phyloP scores from a whole-genome alignment of 2,888 invertebrate species.

The Eristalinus aeneus region DNA sequence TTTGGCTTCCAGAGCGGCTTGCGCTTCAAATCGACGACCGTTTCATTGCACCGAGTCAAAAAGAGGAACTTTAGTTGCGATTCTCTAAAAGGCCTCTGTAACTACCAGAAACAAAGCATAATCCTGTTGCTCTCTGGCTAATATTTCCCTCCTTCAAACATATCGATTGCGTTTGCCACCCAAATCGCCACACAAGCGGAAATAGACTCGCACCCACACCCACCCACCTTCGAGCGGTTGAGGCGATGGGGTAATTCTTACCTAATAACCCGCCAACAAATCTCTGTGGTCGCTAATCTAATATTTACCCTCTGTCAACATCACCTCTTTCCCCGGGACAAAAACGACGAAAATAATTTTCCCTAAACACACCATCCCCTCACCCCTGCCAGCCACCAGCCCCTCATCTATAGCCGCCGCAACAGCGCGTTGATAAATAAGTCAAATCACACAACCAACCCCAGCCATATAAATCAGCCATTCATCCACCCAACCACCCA shows the following conservation, averaged over 20 bases:
- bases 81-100: too few relatives aligned
- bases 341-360: slow-evolving; percentile 46
- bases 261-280: not conserved
- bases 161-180: not conserved
- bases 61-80: too few relatives aligned
- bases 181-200: not conserved
- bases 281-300: slow-evolving; percentile 17
- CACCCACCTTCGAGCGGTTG: not conserved
- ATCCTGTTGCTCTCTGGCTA: too few relatives aligned
- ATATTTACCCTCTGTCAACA: slow-evolving; percentile 55
- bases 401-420: not conserved
- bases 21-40: too few relatives aligned
- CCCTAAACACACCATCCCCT: not conserved
- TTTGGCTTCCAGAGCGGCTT: too few relatives aligned
- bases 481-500: slow-evolving; percentile 24
- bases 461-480: slow-evolving; percentile 57
- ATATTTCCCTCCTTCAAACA: not conserved
- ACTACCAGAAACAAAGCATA: too few relatives aligned
- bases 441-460: slow-evolving; percentile 63
- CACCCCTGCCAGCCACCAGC: too few relatives aligned
- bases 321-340: not conserved
- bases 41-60: too few relatives aligned
- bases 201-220: not conserved
- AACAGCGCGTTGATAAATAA: slow-evolving; percentile 59
- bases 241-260: not conserved